Conservation (phyloP, 1,140 invertebrate genomes). For the Cotesia vestalis region DNA sequence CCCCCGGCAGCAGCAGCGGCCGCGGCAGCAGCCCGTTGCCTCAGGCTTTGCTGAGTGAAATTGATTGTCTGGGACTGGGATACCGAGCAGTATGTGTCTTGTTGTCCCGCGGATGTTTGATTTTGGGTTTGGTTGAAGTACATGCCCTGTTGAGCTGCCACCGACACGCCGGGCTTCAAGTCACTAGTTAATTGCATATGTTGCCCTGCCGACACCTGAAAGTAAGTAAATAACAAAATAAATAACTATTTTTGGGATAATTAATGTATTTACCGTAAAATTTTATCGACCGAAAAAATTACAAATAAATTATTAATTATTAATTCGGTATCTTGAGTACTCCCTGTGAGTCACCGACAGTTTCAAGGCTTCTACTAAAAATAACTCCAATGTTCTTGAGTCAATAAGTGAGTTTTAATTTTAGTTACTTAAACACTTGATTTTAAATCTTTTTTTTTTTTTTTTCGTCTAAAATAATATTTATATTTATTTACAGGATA, state of each 20-base stretch:
- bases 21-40: constrained; percentile 64
- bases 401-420: too few species aligned
- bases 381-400: too few species aligned
- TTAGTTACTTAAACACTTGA: too few species aligned
- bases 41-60: constrained; percentile 78
- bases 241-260: neutral
- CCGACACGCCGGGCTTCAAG: constrained; percentile 74
- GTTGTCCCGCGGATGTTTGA: constrained; percentile 61
- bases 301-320: neutral
- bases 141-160: constrained; percentile 81
- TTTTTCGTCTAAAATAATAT: too few species aligned
- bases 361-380: too few species aligned
- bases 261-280: neutral
- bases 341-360: too few species aligned
- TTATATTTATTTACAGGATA: too few species aligned
- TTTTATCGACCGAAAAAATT: neutral
- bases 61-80: constrained; percentile 85
- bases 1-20: constrained; percentile 58
- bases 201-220: constrained; percentile 81
- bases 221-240: constrained; percentile 24
- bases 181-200: constrained; percentile 79
- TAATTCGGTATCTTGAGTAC: neutral
- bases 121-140: constrained; percentile 74
- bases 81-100: constrained; percentile 74
- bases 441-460: too few species aligned